Evolutionary conservation across 2,113 vertebrate species (phyloP), one percentile per base, ranked within the genome.

Genomic region (Cottus gobio): DNA sequence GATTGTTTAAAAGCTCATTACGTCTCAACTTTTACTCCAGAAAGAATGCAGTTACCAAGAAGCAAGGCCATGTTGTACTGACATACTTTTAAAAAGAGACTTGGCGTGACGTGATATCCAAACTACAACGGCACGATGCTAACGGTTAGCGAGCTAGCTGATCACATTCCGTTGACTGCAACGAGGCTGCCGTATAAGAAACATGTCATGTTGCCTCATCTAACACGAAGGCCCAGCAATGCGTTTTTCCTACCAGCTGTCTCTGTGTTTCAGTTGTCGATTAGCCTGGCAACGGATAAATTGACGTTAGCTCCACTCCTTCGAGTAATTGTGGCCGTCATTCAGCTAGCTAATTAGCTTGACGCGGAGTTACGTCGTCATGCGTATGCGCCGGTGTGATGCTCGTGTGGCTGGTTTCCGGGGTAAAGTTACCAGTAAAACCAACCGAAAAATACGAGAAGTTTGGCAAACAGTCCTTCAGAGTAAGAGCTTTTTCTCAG

Each of bases 341-440:
- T 54, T 61, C 20, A 31, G 78, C 57, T 70, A 78, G 67, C 54
- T 31, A 44, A 16, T 30, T 36, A 65, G 60, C 42, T 18, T 63
- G 91, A 70, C 91, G 76, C 86, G 7, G 7, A 28, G 5, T 57
- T 61, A 66, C 65, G 61, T 31, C 84, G 88, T 90, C 84, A 88
- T 2, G 0, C 9, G 0, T 5, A 50, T 6, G 63, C 63, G 82
- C 10, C 58, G 20, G 2, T 15, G 36, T 13, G 13, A 15, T 31
- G 15, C 26, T 11, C 52, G 6, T 6, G 5, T 1, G 0, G 20
- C 2, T 39, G 1, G 39, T 18, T 30, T 46, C 39, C 18, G 56
- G 31, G 0, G 57, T 58, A 39, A 81, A 56, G 65, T 10, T 63
- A 44, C 0, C 16, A n/a, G 61, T 0, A 70, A 77, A 24, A 28